Evolutionary conservation across 2,113 vertebrate genomes (phyloP).

Genomic region (Dunckerocampus dactyliophorus): DNA sequence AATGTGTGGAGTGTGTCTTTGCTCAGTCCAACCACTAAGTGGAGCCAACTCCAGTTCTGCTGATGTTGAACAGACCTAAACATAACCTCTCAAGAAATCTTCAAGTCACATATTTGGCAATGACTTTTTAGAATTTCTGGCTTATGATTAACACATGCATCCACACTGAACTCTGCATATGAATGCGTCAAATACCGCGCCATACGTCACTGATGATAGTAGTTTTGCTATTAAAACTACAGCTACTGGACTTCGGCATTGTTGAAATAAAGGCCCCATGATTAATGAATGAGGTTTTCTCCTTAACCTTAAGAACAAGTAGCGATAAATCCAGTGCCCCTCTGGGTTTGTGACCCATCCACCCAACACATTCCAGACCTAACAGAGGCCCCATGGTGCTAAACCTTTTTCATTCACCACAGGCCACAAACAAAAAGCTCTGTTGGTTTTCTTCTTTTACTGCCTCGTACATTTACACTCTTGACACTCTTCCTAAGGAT

Average conservation of each 20-base stretch:
- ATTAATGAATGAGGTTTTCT: not conserved
- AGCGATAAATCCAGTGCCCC: constrained; percentile 21
- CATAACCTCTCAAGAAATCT: not conserved
- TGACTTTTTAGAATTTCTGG: too few relatives aligned
- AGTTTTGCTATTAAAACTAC: too few relatives aligned
- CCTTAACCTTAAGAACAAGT: not conserved
- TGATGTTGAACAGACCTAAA: constrained; percentile 1
- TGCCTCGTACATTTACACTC: constrained; percentile 16
- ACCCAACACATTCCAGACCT: constrained; percentile 35
- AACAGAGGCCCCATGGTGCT: constrained; percentile 13
- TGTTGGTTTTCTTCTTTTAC: constrained; percentile 27
- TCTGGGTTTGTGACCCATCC: constrained; percentile 17
- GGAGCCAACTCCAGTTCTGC: constrained; percentile 4
- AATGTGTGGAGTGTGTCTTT: constrained; percentile 14
- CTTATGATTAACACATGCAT: too few relatives aligned
- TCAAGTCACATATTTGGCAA: too few relatives aligned
- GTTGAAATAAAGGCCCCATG: too few relatives aligned
- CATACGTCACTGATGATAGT: too few relatives aligned
- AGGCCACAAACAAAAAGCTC: constrained; percentile 19
- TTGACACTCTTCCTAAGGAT: too few relatives aligned
- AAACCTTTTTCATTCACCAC: constrained; percentile 12
- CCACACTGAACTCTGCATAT: too few relatives aligned
- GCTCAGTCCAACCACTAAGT: constrained; percentile 19
- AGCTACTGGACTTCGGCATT: too few relatives aligned
- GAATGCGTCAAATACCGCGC: too few relatives aligned